Percentiles rank a stretch among this genome's conserved stretches.
These are phyloP conservation scores for Nasonia longicornis DNA, from an alignment of 1,140 invertebrate species.

Conservation along the genomic window DNA sequence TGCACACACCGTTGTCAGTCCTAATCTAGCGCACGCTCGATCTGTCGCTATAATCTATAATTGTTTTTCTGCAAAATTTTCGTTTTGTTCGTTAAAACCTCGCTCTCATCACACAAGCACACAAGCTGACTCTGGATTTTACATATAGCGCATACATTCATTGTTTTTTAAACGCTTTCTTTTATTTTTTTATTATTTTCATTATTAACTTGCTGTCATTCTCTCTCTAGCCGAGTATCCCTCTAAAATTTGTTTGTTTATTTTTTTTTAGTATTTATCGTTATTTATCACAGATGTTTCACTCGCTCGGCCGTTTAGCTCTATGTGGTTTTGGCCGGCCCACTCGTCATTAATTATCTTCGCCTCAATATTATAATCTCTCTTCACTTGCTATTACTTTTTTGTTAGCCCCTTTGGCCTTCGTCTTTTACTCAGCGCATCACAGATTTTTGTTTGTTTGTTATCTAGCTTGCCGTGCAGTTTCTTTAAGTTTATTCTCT, in stretches of 20 bases:
- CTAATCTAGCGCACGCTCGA: neutral
- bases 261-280: conserved; percentile 45
- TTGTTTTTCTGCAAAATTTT: conserved; percentile 3
- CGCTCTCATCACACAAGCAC: conserved; percentile 41
- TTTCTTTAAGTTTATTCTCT: conserved; percentile 31
- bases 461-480: conserved; percentile 36
- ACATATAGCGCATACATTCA: conserved; percentile 15
- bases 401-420: conserved; percentile 45
- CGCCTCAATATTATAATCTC: conserved; percentile 49
- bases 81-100: neutral
- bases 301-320: conserved; percentile 56
- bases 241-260: conserved; percentile 49
- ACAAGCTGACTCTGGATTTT: conserved; percentile 15
- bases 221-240: conserved; percentile 55
- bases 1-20: conserved; percentile 26
- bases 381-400: conserved; percentile 40
- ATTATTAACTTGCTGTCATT: conserved; percentile 42
- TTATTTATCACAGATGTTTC: conserved; percentile 69
- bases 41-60: neutral
- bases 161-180: neutral
- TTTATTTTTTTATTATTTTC: conserved; percentile 12
- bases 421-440: conserved; percentile 41
- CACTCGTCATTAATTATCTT: conserved; percentile 43
- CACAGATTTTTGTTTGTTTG: conserved; percentile 41
- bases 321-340: conserved; percentile 28